Evolutionary conservation across 2,113 vertebrate species (phyloP).

Genomic region (Uropsilus gracilis): DNA sequence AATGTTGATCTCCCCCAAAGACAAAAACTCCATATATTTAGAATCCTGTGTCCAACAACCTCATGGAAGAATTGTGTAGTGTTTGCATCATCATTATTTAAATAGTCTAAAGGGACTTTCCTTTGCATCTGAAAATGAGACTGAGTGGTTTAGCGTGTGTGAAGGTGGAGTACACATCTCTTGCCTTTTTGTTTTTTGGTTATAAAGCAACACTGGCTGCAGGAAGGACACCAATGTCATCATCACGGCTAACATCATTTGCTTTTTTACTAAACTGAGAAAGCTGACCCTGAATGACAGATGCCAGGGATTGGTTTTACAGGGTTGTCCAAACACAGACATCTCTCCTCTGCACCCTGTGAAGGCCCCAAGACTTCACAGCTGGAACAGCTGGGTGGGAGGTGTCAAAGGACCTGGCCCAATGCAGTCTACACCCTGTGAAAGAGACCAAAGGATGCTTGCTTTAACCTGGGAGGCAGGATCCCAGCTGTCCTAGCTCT

Average conservation of each 20-base stretch:
- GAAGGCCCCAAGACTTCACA: conserved; percentile 40
- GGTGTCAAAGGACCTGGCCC: conserved; percentile 35
- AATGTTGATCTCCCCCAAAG: background rate
- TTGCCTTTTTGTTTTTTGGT: background rate
- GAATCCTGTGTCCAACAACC: background rate
- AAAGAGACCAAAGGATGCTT: conserved; percentile 43
- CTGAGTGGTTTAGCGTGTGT: background rate
- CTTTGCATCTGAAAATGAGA: background rate
- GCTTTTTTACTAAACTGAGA: background rate
- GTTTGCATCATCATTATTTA: background rate
- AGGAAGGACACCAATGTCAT: background rate
- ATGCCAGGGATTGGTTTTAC: conserved; percentile 24
- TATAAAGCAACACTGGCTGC: background rate
- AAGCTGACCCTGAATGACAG: background rate
- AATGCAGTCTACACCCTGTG: conserved; percentile 43
- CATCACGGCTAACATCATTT: background rate
- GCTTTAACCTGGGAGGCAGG: background rate
- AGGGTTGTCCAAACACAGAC: conserved; percentile 13
- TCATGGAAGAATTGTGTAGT: background rate
- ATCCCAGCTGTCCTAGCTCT: background rate
- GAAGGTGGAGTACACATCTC: background rate
- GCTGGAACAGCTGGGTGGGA: background rate
- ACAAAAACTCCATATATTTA: background rate
- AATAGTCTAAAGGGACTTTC: background rate
- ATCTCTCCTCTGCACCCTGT: background rate